These are phyloP conservation scores for Tetragnatha versicolor DNA, from an alignment of 1,140 invertebrate species.

Conservation along the genomic window DNA sequence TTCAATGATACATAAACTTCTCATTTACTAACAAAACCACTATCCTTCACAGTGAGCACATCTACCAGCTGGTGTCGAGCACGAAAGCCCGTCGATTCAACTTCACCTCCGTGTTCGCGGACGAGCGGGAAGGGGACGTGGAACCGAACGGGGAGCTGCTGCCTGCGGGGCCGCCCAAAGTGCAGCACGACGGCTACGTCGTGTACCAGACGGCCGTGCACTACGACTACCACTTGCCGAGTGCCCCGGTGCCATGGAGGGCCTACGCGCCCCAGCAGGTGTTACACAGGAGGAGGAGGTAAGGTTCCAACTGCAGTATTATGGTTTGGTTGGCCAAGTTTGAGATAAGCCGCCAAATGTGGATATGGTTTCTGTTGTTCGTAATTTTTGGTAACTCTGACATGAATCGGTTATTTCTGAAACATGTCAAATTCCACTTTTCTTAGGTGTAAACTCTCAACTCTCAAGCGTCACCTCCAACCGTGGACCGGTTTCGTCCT, in stretches of 20 bases:
- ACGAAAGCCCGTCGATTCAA: slow-evolving; percentile 57
- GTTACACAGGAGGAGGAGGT: slow-evolving; percentile 39
- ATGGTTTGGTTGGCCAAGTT: neutral
- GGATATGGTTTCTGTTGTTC: neutral
- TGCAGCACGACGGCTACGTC: slow-evolving; percentile 53
- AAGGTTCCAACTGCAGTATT: neutral
- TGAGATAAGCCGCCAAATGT: neutral
- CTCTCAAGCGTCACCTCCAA: too few species aligned
- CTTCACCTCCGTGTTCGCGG: slow-evolving; percentile 58
- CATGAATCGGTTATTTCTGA: too few species aligned
- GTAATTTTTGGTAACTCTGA: too few species aligned
- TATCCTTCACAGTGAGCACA: slow-evolving; percentile 55
- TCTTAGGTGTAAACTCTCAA: too few species aligned
- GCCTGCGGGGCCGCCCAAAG: slow-evolving; percentile 23
- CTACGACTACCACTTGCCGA: slow-evolving; percentile 52
- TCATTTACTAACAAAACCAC: too few species aligned
- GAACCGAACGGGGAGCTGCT: slow-evolving; percentile 55
- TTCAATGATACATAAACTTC: too few species aligned
- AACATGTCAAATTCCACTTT: too few species aligned
- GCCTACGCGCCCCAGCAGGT: slow-evolving; percentile 12
- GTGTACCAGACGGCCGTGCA: slow-evolving; percentile 58
- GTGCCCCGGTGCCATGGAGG: slow-evolving; percentile 14
- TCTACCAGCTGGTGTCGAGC: slow-evolving; percentile 55
- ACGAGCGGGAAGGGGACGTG: slow-evolving; percentile 58
- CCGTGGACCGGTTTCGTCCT: too few species aligned